Evolutionary conservation across 2,888 invertebrate genomes (phyloP).

Genomic region (Melieria picta): DNA sequence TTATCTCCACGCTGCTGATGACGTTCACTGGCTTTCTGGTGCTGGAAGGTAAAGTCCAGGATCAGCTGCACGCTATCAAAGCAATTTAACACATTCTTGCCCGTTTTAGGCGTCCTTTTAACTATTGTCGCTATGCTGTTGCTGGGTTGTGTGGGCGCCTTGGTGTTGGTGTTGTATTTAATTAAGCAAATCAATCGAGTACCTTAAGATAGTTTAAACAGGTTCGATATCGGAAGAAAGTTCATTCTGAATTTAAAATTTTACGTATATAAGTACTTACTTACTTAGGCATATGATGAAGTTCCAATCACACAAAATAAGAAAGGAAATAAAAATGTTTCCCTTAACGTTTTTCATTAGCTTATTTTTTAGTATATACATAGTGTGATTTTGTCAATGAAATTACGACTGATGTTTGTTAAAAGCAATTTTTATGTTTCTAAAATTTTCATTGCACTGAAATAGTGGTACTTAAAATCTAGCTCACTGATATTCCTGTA

Average conservation of each 20-base stretch:
- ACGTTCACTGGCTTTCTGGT: constrained; percentile 64
- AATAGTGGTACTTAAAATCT: too few species aligned
- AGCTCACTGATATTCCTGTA: too few species aligned
- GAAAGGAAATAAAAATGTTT: too few species aligned
- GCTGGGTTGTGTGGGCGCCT: constrained; percentile 57
- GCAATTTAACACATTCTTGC: too few species aligned
- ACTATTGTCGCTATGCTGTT: constrained; percentile 60
- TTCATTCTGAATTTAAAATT: neutral
- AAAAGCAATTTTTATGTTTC: too few species aligned
- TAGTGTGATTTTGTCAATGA: too few species aligned
- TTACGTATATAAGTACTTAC: too few species aligned
- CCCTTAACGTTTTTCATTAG: neutral
- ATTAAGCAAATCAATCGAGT: constrained; percentile 10
- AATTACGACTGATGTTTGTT: too few species aligned
- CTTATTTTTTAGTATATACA: neutral
- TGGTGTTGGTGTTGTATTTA: constrained; percentile 52
- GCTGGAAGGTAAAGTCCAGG: constrained; percentile 56
- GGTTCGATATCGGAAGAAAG: neutral
- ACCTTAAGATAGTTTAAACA: neutral
- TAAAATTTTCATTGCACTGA: too few species aligned
- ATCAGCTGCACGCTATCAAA: too few species aligned
- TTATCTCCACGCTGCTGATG: constrained; percentile 58
- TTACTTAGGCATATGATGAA: too few species aligned
- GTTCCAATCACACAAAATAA: too few species aligned
- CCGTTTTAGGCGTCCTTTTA: constrained; percentile 57